Evolutionary conservation across 1,140 invertebrate genomes (phyloP).

Genomic region (Rhizoglyphus robini): DNA sequence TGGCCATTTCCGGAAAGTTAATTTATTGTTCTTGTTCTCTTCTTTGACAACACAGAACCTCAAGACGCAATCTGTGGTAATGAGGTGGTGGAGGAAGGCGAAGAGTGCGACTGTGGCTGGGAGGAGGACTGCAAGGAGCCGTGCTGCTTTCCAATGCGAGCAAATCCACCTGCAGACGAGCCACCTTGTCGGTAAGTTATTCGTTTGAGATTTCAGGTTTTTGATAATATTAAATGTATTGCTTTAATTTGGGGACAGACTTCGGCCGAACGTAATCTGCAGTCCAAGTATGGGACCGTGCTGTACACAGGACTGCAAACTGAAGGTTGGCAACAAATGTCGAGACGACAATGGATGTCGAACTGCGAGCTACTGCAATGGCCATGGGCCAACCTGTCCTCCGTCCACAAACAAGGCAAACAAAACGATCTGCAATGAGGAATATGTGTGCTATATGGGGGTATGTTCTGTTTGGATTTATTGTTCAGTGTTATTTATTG

Average conservation of each 20-base stretch:
- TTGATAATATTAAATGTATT: background rate
- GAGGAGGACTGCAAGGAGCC: slow-evolving; percentile 80
- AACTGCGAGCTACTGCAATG: slow-evolving; percentile 76
- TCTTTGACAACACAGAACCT: slow-evolving; percentile 52
- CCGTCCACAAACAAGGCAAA: slow-evolving; percentile 82
- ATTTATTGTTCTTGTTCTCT: background rate
- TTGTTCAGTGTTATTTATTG: background rate
- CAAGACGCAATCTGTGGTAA: slow-evolving; percentile 88
- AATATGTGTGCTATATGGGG: slow-evolving; percentile 87
- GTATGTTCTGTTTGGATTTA: slow-evolving; percentile 41
- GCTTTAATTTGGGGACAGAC: slow-evolving; percentile 7
- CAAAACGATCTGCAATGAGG: slow-evolving; percentile 81
- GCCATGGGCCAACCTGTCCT: slow-evolving; percentile 64
- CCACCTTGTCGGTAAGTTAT: slow-evolving; percentile 51
- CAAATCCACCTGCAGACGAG: slow-evolving; percentile 54
- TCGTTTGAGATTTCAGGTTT: background rate
- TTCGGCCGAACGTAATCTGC: slow-evolving; percentile 27
- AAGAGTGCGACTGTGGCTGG: slow-evolving; percentile 98
- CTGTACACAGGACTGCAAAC: slow-evolving; percentile 70
- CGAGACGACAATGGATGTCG: slow-evolving; percentile 85
- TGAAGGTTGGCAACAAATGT: slow-evolving; percentile 73
- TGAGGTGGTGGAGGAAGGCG: slow-evolving; percentile 83
- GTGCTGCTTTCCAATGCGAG: slow-evolving; percentile 81
- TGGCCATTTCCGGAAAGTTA: background rate
- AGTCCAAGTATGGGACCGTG: slow-evolving; percentile 65